Conservation (phyloP, 2,888 invertebrate genomes). For the Hydroisotoma schaefferi region DNA sequence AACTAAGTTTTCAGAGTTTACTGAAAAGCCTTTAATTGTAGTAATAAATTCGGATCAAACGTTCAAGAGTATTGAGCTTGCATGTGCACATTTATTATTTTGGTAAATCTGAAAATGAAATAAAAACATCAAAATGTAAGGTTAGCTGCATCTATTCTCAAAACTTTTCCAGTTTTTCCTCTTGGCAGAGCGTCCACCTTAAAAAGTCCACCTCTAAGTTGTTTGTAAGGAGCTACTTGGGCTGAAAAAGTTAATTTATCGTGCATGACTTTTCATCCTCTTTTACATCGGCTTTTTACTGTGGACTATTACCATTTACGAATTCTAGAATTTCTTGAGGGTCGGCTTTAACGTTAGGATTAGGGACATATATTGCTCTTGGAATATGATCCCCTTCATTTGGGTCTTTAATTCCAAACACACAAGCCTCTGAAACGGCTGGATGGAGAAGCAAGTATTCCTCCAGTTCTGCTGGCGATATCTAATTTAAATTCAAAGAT, state of each 20-base stretch:
- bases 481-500: slow-evolving; percentile 19
- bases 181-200: slow-evolving; percentile 39
- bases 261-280: neutral
- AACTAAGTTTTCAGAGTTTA: too few species aligned
- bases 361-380: slow-evolving; percentile 42
- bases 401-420: slow-evolving; percentile 45
- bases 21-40: too few species aligned
- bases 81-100: too few species aligned
- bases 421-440: slow-evolving; percentile 41
- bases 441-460: slow-evolving; percentile 40
- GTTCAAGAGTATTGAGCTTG: too few species aligned
- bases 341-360: slow-evolving; percentile 15
- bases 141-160: slow-evolving; percentile 38
- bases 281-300: neutral
- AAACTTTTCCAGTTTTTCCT: slow-evolving; percentile 47
- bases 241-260: slow-evolving; percentile 14
- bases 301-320: slow-evolving; percentile 32
- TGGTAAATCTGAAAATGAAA: too few species aligned
- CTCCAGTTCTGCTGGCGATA: slow-evolving; percentile 47
- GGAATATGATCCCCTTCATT: slow-evolving; percentile 47
- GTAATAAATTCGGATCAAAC: too few species aligned
- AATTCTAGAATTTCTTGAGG: slow-evolving; percentile 37
- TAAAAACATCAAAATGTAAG: slow-evolving; percentile 17
- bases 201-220: slow-evolving; percentile 43
- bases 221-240: slow-evolving; percentile 44